These are phyloP conservation scores for Ferrisia virgata DNA, from an alignment of 2,888 invertebrate species.

Conservation along the genomic window DNA sequence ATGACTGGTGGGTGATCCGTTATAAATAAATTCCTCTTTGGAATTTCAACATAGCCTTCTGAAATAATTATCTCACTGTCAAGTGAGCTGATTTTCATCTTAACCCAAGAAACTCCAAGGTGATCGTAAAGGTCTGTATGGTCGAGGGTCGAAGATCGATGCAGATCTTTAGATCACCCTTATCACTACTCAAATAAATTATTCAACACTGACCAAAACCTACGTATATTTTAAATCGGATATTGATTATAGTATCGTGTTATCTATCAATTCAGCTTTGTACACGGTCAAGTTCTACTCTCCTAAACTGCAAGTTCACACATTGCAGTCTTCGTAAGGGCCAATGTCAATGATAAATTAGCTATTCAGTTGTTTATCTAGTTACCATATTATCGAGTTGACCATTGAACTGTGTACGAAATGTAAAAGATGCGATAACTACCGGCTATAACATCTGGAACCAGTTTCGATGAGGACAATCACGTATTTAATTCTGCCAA, in stretches of 20 bases:
- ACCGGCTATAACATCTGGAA: neutral
- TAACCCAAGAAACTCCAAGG: neutral
- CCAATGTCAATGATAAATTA: conserved; percentile 17
- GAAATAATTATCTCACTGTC: neutral
- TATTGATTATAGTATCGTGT: neutral
- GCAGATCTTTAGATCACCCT: neutral
- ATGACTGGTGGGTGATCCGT: neutral
- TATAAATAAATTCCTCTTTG: neutral
- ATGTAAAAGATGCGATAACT: neutral
- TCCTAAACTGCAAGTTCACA: neutral
- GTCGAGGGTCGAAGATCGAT: neutral
- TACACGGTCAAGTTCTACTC: neutral
- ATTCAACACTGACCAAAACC: neutral
- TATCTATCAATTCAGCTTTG: neutral
- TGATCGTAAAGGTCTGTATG: neutral
- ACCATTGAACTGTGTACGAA: neutral
- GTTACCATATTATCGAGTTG: neutral
- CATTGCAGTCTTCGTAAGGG: neutral
- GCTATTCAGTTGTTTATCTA: neutral
- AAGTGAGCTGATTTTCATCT: neutral
- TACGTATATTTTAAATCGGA: neutral
- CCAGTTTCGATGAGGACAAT: neutral
- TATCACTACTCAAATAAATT: neutral
- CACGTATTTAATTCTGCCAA: neutral
- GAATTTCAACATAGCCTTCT: neutral